Evolutionary conservation across 2,888 invertebrate genomes (phyloP).

Genomic region (Rapana venosa): DNA sequence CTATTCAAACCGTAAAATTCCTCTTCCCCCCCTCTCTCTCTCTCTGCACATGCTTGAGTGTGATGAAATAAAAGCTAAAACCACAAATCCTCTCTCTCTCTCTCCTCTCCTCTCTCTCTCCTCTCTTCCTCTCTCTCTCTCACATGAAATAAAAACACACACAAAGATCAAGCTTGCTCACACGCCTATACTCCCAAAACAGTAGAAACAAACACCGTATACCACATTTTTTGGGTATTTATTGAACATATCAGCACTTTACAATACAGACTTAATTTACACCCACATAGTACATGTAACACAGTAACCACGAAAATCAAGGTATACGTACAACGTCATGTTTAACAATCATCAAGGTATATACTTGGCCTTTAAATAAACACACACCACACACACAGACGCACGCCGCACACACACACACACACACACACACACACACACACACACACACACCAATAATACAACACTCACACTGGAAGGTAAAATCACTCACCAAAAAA

Average conservation of each 20-base stretch:
- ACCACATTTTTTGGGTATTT: neutral
- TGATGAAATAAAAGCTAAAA: neutral
- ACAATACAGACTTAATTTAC: neutral
- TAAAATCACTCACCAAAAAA: too few species aligned
- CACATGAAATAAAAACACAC: neutral
- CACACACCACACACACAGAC: constrained; percentile 6
- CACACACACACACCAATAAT: neutral
- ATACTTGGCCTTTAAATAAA: neutral
- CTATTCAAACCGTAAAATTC: too few species aligned
- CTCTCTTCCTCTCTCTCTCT: too few species aligned
- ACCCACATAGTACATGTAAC: neutral
- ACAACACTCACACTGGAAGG: neutral
- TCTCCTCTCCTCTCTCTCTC: too few species aligned
- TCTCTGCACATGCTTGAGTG: neutral
- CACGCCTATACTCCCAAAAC: neutral
- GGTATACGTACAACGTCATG: neutral
- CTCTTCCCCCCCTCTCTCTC: too few species aligned
- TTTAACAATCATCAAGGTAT: too few species aligned
- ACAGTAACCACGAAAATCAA: neutral
- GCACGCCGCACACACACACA: constrained; percentile 10
- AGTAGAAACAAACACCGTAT: neutral
- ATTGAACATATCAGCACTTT: neutral
- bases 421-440: constrained; percentile 19
- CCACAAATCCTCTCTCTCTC: too few species aligned
- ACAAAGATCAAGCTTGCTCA: neutral